Conservation (phyloP, 2,113 vertebrate species). For the Poeciliopsis prolifica region DNA sequence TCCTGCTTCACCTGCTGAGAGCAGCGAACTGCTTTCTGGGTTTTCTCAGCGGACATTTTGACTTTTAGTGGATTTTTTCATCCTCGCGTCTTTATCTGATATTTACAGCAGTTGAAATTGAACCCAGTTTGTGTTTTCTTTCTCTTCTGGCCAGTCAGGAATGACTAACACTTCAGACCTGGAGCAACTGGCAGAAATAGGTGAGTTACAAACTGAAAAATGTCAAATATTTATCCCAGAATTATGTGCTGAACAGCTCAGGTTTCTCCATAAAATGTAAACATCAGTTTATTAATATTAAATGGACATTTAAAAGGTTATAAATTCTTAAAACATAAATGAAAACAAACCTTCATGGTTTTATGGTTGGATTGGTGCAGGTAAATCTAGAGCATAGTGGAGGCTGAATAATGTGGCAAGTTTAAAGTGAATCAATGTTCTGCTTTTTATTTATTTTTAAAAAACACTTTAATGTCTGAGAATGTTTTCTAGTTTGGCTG, state of each 20-base stretch:
- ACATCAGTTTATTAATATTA: no score
- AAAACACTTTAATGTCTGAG: background rate
- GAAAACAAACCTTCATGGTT: no score
- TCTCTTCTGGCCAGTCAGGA: background rate
- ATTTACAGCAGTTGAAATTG: background rate
- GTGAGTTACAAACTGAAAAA: conserved; percentile 56
- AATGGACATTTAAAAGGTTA: no score
- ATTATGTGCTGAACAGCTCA: no score
- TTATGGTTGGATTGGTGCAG: no score
- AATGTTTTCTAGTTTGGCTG: background rate
- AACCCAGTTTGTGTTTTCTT: background rate
- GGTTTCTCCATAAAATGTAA: no score
- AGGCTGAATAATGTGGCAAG: background rate
- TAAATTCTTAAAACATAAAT: no score
- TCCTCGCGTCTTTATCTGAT: background rate
- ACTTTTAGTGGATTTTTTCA: background rate
- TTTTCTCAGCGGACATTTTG: background rate
- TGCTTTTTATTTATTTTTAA: background rate
- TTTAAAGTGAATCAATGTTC: background rate
- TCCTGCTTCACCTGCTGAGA: background rate
- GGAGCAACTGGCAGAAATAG: conserved; percentile 82
- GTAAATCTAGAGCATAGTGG: background rate
- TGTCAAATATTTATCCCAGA: no score
- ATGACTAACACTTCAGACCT: conserved; percentile 73
- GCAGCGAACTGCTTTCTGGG: background rate